Evolutionary conservation across 2,888 invertebrate species (phyloP), one percentile per base, ranked within the genome.

Genomic region (Zootermopsis nevadensis): DNA sequence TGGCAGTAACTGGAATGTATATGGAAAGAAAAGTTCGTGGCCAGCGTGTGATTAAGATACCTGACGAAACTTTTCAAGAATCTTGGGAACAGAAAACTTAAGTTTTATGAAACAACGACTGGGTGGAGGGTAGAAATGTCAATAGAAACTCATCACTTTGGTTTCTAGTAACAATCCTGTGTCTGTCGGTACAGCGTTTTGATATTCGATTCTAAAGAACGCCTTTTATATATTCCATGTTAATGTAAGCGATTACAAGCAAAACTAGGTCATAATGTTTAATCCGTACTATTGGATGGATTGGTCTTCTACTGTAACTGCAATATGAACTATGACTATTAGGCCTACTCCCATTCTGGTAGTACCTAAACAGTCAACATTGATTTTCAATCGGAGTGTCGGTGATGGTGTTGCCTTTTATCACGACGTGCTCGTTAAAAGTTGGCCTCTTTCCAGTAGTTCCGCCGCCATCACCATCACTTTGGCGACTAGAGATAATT

Each of bases 311-410:
- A 74, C 38, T 74, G n/a, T 24, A 38, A 74, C 38, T 74, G n/a
- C 42, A 38, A 38, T 74, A 74, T 42, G 38, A 74, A 38, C 31
- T 38, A 38, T 10, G 33, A 74, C 19, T 69, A n/a, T 31, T 69
- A 4, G n/a, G n/a, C n/a, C n/a, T n/a, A n/a, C 12, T 22, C 69
- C 10, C 69, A 22, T 31, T 30, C 69, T 15, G 33, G 31, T 22
- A 69, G 33, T 12, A 27, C 10, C 69, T 69, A 69, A n/a, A 38
- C 33, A 55, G 55, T 79, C 48, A 79, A 79, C 79, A 79, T 79
- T 79, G 79, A 79, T 79, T 79, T 79, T 27, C 79, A 79, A 79
- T 79, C 79, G 30, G 55, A 33, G 79, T 60, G n/a, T 60, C n/a
- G n/a, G 60, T n/a, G 15, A n/a, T 60, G 60, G 60, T 60, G 27